phyloP scores from a whole-genome alignment of 2,113 vertebrate genomes.

The Coptodon bakossiorum region DNA sequence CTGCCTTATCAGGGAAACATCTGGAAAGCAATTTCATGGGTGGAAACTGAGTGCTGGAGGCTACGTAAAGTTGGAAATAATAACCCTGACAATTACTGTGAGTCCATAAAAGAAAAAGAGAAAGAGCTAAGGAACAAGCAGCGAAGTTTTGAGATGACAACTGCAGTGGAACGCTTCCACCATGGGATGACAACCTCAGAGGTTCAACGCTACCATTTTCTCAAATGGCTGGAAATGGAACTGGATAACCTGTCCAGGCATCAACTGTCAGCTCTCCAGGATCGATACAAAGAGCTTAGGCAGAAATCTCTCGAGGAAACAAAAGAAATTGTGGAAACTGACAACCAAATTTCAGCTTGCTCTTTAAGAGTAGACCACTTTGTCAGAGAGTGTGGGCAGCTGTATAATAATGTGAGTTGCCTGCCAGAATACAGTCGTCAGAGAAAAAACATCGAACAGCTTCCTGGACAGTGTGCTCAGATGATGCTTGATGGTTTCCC shows the following conservation, averaged over 20 bases:
- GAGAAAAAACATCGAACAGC: not conserved
- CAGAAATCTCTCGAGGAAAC: not conserved
- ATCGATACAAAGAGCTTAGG: not conserved
- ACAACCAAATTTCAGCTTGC: constrained; percentile 21
- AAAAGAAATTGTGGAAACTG: not conserved
- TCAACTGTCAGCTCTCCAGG: not conserved
- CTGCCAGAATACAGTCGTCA: not conserved
- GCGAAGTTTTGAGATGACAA: not conserved
- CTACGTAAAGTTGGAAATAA: not conserved
- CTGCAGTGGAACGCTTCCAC: not conserved
- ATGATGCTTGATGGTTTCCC: constrained; percentile 49
- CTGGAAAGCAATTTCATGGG: constrained; percentile 29
- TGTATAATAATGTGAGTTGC: not conserved
- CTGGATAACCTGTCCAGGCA: constrained; percentile 3
- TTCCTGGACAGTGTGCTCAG: constrained; percentile 26
- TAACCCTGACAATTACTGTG: constrained; percentile 1
- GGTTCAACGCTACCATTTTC: constrained; percentile 1
- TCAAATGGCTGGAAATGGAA: constrained; percentile 48
- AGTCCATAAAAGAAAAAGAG: not conserved
- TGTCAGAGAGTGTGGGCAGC: constrained; percentile 41
- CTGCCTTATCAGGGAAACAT: constrained; percentile 15
- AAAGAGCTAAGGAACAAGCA: constrained; percentile 2
- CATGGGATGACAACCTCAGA: not conserved
- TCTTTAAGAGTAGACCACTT: constrained; percentile 48
- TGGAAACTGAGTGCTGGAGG: constrained; percentile 38